Conservation (phyloP, 2,888 invertebrate species). For the Rapana venosa region DNA sequence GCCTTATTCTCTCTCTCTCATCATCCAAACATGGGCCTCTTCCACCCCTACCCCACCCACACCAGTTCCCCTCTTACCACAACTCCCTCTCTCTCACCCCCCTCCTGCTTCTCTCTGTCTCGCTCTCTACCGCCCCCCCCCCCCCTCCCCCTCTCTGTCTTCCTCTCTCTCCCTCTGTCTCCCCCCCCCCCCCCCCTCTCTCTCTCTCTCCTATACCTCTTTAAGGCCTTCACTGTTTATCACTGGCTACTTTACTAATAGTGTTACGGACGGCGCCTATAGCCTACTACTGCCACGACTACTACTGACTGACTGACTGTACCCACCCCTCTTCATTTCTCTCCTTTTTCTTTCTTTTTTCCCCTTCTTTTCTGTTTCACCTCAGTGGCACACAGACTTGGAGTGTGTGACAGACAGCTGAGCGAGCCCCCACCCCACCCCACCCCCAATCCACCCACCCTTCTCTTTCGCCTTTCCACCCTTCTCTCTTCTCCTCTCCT, state of each 20-base stretch:
- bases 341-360: not conserved
- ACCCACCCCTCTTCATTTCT: not conserved
- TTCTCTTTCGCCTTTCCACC: not conserved
- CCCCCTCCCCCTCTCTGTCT: not conserved
- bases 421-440: not conserved
- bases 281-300: not conserved
- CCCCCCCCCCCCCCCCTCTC: not conserved
- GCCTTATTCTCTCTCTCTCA: not conserved
- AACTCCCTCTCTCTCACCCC: not conserved
- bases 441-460: not conserved
- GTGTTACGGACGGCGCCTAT: not conserved
- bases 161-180: not conserved
- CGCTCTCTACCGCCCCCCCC: not conserved
- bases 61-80: too few relatives aligned
- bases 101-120: not conserved
- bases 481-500: not conserved
- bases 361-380: not conserved
- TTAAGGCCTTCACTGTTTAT: not conserved
- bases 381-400: not conserved
- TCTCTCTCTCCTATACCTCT: not conserved
- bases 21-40: too few relatives aligned
- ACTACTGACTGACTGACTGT: not conserved
- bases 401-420: constrained; percentile 9
- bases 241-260: not conserved
- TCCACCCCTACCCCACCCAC: too few relatives aligned